Base-by-base conservation (phyloP, 1,140 invertebrate species). In the Macrobrachium nipponense region DNA sequence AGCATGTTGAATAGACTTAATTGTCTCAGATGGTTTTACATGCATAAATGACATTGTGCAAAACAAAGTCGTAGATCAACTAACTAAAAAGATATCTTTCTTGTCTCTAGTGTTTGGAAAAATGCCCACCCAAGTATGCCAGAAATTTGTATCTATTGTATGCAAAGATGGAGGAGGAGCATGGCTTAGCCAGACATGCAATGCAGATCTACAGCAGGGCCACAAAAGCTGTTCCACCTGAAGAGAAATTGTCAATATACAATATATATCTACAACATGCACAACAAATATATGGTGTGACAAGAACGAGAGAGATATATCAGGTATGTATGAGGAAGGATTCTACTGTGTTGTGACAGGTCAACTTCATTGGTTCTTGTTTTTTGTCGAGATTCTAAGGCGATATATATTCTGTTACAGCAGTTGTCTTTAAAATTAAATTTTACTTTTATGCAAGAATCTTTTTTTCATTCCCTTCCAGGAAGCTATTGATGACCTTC, bases 241-340 rank as follows among this genome's bases (percentile, higher is more conserved):
- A 98, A 90, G 96, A 99, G 92, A 96, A 96, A 94, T 96, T 98
- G 92, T 89, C 95, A 93, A 97, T 99, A 94, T 99, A 97, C 91
- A 99, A 99, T 91, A 98, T 99, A 89, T 99, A 99, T 90, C 97
- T 99, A 61, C 98, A 99, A 91, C 97, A 98, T 92, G 98, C 98
- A 44, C 97, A 97, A 2, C 97, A 99, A 91, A 97, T 99, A 88
- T 99, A 98, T 93, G 98, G 98, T 44, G 94, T 99, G 0, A 98
- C 98, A 0, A 96, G 98, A 90, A 99, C 98, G 3, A 92, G 99
- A 66, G 95, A 97, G 91, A 99, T 99, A 89, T 99, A 99, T 92
- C 97, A 99, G 88, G 88, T 89, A 51, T 12, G 68, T 70, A n/a
- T 5, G 20, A 75, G 58, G 1, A 58, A 17, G 23, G 60, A 7